phyloP scores from a whole-genome alignment of 2,113 vertebrate genomes.

The Chloropsis hardwickii region DNA sequence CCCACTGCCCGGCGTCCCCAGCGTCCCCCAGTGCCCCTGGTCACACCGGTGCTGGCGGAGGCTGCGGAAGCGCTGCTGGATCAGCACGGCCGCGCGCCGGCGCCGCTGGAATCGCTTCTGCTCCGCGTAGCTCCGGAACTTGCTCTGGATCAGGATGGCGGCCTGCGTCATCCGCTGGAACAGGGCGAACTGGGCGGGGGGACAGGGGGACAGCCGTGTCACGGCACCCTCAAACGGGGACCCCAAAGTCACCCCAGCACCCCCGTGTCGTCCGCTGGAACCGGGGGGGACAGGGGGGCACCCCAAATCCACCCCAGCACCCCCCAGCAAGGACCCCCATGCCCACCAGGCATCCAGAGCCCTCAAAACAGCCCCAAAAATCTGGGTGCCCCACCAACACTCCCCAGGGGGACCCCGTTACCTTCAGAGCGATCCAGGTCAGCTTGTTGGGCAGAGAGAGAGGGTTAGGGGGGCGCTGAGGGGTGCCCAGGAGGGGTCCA shows the following conservation, averaged over 20 bases:
- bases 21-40: accelerated
- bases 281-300: background rate
- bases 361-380: background rate
- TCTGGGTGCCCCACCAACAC: too few species aligned
- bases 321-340: background rate
- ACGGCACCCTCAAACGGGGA: background rate
- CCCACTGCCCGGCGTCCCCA: accelerated
- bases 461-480: background rate
- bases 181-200: background rate
- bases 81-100: background rate
- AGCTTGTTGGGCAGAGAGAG: background rate
- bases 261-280: background rate
- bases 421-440: background rate
- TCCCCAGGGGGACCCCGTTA: background rate
- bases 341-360: background rate
- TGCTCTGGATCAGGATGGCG: slow-evolving; percentile 17
- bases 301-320: background rate
- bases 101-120: background rate
- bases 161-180: slow-evolving; percentile 19
- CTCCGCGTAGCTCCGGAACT: background rate
- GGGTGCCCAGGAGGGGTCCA: too few species aligned
- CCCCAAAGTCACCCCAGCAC: background rate
- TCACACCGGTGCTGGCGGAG: background rate
- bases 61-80: background rate
- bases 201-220: background rate